Evolutionary conservation across 2,888 invertebrate genomes (phyloP).

Genomic region (Selenia dentaria): DNA sequence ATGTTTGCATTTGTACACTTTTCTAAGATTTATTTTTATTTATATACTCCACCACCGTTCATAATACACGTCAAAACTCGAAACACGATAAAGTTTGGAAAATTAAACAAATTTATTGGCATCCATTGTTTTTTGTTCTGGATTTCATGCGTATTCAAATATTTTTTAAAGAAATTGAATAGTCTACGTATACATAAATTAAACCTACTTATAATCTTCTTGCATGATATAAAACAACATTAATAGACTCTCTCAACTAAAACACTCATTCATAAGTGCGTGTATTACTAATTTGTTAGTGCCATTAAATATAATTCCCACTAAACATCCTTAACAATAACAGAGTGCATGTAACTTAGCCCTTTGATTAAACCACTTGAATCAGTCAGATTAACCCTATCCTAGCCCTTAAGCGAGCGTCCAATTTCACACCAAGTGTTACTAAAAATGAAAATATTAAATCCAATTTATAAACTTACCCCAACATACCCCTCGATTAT

Average conservation of each 20-base stretch:
- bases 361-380: constrained; percentile 54
- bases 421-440: constrained; percentile 82
- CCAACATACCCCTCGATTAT: constrained; percentile 72
- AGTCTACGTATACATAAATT: too few species aligned
- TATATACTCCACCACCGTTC: too few species aligned
- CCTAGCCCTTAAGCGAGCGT: constrained; percentile 72
- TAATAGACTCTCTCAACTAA: neutral
- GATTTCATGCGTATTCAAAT: too few species aligned
- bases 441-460: constrained; percentile 80
- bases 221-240: too few species aligned
- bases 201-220: too few species aligned
- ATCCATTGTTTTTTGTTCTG: too few species aligned
- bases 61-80: too few species aligned
- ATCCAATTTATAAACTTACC: constrained; percentile 78
- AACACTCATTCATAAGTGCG: neutral
- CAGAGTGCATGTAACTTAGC: constrained; percentile 36
- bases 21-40: too few species aligned
- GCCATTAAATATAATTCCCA: constrained; percentile 9
- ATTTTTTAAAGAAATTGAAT: too few species aligned
- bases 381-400: constrained; percentile 67
- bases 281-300: neutral
- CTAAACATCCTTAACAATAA: constrained; percentile 29
- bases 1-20: too few species aligned
- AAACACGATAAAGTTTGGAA: too few species aligned
- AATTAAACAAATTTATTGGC: too few species aligned